Conservation (phyloP, 2,888 invertebrate species). For the Hartigia nigra region DNA sequence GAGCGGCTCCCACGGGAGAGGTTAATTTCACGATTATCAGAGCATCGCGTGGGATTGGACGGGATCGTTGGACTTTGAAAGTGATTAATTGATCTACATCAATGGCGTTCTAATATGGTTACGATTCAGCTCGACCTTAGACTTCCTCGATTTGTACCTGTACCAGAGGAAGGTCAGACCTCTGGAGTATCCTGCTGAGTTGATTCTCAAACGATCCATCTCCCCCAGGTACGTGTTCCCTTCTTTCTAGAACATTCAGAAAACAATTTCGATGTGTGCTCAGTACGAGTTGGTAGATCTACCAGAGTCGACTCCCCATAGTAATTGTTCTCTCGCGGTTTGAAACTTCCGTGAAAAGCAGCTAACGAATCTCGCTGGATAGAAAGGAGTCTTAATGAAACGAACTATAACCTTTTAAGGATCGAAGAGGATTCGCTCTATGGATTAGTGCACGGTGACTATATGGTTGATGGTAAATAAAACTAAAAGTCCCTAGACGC, state of each 20-base stretch:
- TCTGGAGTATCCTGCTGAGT: neutral
- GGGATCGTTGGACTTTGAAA: neutral
- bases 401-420: neutral
- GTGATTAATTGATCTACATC: neutral
- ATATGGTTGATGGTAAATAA: neutral
- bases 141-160: neutral
- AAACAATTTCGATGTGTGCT: neutral
- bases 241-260: neutral
- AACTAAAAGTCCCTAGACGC: neutral
- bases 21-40: neutral
- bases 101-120: neutral
- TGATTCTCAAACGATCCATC: neutral
- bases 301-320: too few relatives aligned
- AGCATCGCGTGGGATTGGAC: neutral
- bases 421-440: neutral
- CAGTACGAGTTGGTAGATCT: neutral
- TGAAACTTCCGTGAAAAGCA: neutral
- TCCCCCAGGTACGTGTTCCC: neutral
- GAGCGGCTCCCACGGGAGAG: neutral
- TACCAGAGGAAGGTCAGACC: neutral
- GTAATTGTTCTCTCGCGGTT: neutral
- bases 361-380: neutral
- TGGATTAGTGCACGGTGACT: too few relatives aligned
- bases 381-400: neutral
- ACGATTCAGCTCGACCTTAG: neutral